These are phyloP conservation scores for Crotalus horridus DNA, from an alignment of 2,113 vertebrate species.

Conservation along the genomic window DNA sequence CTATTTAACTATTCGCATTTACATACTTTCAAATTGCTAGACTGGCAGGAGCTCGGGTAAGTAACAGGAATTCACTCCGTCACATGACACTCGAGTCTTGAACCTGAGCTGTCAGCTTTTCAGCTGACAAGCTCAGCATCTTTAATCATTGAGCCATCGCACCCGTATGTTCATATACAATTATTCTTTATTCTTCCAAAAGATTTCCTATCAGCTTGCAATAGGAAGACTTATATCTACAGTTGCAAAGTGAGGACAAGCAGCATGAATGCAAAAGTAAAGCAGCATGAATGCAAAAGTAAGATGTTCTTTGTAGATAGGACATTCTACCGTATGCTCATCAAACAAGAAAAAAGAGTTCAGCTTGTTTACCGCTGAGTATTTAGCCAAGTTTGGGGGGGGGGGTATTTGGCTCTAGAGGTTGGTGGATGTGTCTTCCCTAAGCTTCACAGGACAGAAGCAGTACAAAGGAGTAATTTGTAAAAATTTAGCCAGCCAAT, in stretches of 20 bases:
- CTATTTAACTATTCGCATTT: not conserved
- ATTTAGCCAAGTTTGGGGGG: not conserved
- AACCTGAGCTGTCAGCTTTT: not conserved
- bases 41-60: not conserved
- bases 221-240: not conserved
- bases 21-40: not conserved
- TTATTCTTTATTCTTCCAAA: not conserved
- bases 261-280: not conserved
- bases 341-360: not conserved
- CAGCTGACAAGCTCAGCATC: not conserved
- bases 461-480: not conserved
- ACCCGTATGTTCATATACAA: not conserved
- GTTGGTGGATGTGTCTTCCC: not conserved
- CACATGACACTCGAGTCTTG: not conserved
- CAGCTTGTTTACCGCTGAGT: not conserved
- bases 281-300: not conserved
- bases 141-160: not conserved
- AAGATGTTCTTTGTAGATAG: not conserved
- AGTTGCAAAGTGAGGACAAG: not conserved
- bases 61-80: not conserved
- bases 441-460: not conserved
- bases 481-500: not conserved
- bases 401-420: not conserved
- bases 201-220: not conserved
- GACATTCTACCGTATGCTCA: not conserved